Percentiles rank a stretch among this genome's conserved stretches.
Conservation (phyloP, 2,888 invertebrate species). For the Thecocarcelia acutangulata region DNA sequence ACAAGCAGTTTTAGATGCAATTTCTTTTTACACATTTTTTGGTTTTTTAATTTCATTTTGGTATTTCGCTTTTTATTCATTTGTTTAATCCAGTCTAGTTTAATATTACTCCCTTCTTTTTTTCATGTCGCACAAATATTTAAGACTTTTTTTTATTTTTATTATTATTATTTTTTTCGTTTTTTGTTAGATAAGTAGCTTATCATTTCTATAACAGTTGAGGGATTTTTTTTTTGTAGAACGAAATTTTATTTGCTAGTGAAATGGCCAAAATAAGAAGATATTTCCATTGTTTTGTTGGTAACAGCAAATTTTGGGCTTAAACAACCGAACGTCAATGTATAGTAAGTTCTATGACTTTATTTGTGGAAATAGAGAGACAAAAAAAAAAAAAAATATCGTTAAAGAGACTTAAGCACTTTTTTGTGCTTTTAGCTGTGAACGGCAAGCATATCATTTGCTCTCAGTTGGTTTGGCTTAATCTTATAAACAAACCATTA, state of each 20-base stretch:
- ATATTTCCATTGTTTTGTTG: constrained; percentile 47
- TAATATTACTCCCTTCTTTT: not conserved
- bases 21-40: too few species aligned
- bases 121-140: constrained; percentile 4
- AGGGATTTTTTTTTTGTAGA: constrained; percentile 13
- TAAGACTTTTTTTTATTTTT: not conserved
- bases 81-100: constrained; percentile 1
- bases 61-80: not conserved
- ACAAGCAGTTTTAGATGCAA: too few species aligned
- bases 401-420: constrained; percentile 45
- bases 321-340: constrained; percentile 5
- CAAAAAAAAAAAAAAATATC: constrained; percentile 20
- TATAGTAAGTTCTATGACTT: not conserved
- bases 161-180: not conserved
- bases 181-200: constrained; percentile 66
- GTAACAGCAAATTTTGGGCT: constrained; percentile 6
- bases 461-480: constrained; percentile 33
- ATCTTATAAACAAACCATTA: constrained; percentile 58
- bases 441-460: constrained; percentile 51
- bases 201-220: constrained; percentile 63
- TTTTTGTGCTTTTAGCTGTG: constrained; percentile 50
- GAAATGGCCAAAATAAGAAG: constrained; percentile 42
- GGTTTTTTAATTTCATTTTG: not conserved
- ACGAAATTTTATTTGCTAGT: constrained; percentile 40
- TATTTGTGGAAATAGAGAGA: constrained; percentile 7